Evolutionary conservation across 2,888 invertebrate species (phyloP).

Genomic region (Spodoptera exigua): DNA sequence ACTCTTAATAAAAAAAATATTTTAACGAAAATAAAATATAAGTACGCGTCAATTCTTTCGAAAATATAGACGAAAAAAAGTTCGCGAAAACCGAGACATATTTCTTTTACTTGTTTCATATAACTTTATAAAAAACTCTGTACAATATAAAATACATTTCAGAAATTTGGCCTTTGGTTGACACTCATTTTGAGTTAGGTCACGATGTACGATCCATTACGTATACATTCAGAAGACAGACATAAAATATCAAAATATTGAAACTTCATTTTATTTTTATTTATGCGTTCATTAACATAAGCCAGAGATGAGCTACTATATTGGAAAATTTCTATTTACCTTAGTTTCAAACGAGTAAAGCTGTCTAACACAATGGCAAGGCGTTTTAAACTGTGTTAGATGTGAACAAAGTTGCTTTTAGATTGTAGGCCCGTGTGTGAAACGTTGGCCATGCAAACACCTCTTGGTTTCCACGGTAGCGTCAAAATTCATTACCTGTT

Average conservation of each 20-base stretch:
- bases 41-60: no score
- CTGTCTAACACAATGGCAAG: background rate
- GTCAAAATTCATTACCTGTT: slow-evolving; percentile 61
- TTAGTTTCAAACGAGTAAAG: slow-evolving; percentile 27
- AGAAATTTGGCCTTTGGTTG: no score
- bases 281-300: slow-evolving; percentile 38
- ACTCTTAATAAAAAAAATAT: no score
- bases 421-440: slow-evolving; percentile 17
- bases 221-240: background rate
- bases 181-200: no score
- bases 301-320: slow-evolving; percentile 39
- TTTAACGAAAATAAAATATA: no score
- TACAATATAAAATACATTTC: no score
- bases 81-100: no score
- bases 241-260: slow-evolving; percentile 12
- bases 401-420: slow-evolving; percentile 21
- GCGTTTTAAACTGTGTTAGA: slow-evolving; percentile 16
- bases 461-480: slow-evolving; percentile 50
- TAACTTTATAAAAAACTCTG: no score
- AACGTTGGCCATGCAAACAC: slow-evolving; percentile 48
- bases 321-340: slow-evolving; percentile 48
- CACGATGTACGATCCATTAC: no score
- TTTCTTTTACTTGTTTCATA: no score
- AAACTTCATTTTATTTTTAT: slow-evolving; percentile 24
- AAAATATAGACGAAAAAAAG: no score